Evolutionary conservation across 2,888 invertebrate species (phyloP).

Genomic region (Volucella inanis): DNA sequence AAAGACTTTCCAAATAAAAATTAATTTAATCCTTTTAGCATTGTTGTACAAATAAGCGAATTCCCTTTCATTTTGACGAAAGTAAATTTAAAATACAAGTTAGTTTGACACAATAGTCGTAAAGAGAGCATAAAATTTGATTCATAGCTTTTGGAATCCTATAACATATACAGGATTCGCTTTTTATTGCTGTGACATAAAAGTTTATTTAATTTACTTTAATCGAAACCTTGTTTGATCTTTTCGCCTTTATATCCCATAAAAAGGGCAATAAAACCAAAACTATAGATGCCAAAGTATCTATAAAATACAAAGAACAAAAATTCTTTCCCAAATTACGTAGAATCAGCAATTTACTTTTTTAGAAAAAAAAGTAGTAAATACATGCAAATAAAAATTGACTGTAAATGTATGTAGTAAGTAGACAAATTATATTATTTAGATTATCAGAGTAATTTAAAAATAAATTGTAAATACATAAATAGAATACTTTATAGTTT

Average conservation of each 20-base stretch:
- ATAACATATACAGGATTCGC: constrained; percentile 19
- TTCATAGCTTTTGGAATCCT: constrained; percentile 17
- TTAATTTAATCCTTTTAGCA: too few species aligned
- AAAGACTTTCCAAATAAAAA: background rate
- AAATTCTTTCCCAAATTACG: constrained; percentile 27
- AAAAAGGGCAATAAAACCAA: constrained; percentile 43
- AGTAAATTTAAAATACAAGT: too few species aligned
- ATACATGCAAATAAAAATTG: constrained; percentile 29
- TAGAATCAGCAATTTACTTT: constrained; percentile 53
- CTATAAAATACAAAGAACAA: constrained; percentile 30
- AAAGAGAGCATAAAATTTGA: constrained; percentile 25
- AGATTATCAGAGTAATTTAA: constrained; percentile 57
- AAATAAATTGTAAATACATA: constrained; percentile 53
- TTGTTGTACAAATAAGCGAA: too few species aligned
- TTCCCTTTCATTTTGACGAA: too few species aligned
- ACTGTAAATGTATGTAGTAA: constrained; percentile 70
- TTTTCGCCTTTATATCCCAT: constrained; percentile 5
- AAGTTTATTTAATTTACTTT: constrained; percentile 34
- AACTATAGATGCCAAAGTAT: constrained; percentile 44
- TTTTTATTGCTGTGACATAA: constrained; percentile 40
- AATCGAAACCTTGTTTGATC: constrained; percentile 18
- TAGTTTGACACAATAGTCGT: too few species aligned
- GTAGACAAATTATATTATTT: constrained; percentile 75
- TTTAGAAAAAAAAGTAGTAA: constrained; percentile 31
- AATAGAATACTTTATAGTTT: constrained; percentile 4